Evolutionary conservation across 2,797 vertebrate genomes (phyloP).

Genomic region (Etheostoma perlongum): DNA sequence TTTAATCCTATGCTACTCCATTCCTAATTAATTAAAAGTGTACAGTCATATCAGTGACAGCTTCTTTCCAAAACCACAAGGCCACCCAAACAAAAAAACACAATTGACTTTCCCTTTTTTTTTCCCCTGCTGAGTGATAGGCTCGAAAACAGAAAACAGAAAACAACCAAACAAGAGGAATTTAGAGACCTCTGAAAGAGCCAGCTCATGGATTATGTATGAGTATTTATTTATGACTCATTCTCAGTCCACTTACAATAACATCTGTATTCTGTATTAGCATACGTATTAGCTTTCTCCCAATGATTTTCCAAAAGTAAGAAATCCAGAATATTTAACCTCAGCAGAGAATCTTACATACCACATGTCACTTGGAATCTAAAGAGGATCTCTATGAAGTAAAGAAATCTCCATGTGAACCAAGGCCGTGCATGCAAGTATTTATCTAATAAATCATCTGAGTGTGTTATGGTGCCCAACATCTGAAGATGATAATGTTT

Average conservation of each 20-base stretch:
- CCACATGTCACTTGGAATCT: constrained; percentile 53
- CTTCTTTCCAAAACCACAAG: constrained; percentile 40
- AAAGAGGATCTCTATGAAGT: constrained; percentile 15
- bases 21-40: constrained; percentile 36
- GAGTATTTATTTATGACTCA: constrained; percentile 63
- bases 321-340: constrained; percentile 42
- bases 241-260: constrained; percentile 47
- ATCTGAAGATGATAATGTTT: constrained; percentile 53
- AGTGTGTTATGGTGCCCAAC: constrained; percentile 30
- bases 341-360: constrained; percentile 42
- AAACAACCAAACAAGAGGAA: constrained; percentile 41
- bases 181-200: constrained; percentile 29
- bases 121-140: constrained; percentile 27
- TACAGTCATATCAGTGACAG: constrained; percentile 36
- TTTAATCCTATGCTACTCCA: constrained; percentile 33
- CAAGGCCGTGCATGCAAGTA: constrained; percentile 44
- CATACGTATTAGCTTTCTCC: constrained; percentile 36
- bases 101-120: constrained; percentile 50
- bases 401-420: constrained; percentile 43
- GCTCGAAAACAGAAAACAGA: constrained; percentile 35
- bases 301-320: constrained; percentile 49
- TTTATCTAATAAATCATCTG: constrained; percentile 45
- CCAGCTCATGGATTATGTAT: constrained; percentile 51
- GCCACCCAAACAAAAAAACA: constrained; percentile 61
- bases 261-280: constrained; percentile 61